phyloP scores from a whole-genome alignment of 2,797 vertebrate genomes.

The Chromobotia macracanthus region DNA sequence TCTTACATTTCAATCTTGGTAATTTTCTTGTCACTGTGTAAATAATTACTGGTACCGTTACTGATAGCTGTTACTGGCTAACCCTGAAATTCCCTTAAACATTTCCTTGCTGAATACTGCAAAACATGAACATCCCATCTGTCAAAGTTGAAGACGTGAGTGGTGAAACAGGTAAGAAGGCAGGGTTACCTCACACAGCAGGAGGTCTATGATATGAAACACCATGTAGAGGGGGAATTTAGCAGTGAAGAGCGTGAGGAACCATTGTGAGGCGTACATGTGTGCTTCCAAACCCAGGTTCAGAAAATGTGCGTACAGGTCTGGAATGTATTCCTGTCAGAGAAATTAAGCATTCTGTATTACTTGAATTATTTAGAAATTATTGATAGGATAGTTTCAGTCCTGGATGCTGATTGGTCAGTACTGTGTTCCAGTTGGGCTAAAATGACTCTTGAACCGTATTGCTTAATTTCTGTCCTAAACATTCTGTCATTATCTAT shows the following conservation, averaged over 20 bases:
- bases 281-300: constrained; percentile 97
- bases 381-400: no score
- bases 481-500: not conserved
- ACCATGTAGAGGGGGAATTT: constrained; percentile 99
- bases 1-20: no score
- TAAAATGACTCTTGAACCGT: not conserved
- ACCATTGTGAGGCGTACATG: constrained; percentile 99
- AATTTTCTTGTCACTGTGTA: no score
- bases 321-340: constrained; percentile 91
- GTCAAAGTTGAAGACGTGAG: not conserved
- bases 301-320: constrained; percentile 95
- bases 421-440: no score
- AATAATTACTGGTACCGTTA: no score
- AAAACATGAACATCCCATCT: no score
- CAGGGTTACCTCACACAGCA: constrained; percentile 88
- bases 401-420: no score
- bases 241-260: constrained; percentile 97
- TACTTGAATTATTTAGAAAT: no score
- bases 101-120: no score
- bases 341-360: not conserved
- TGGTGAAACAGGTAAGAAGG: not conserved
- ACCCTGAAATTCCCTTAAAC: no score
- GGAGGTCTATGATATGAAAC: constrained; percentile 98
- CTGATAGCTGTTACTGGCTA: no score
- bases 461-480: not conserved